Conservation (phyloP, 2,797 vertebrate genomes). For the Sphenodon punctatus region DNA sequence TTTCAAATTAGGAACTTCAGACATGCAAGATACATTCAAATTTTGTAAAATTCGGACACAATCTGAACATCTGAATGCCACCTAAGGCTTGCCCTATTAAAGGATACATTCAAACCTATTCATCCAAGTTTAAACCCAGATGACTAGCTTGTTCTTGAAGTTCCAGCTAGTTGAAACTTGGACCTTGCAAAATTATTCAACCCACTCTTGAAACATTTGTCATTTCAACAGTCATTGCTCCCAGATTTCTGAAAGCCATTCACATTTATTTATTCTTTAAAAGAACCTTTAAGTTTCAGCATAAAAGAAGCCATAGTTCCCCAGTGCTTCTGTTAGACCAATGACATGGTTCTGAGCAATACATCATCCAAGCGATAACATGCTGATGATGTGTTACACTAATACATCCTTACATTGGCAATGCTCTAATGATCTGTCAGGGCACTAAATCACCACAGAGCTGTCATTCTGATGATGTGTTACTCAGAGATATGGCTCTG, state of each 20-base stretch:
- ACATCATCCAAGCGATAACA: constrained; percentile 11
- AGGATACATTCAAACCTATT: not conserved
- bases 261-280: constrained; percentile 22
- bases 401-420: constrained; percentile 23
- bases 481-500: constrained; percentile 48
- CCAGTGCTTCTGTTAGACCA: constrained; percentile 4
- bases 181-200: not conserved
- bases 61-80: too few species aligned
- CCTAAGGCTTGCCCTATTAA: too few species aligned
- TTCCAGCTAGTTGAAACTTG: not conserved
- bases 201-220: not conserved
- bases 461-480: constrained; percentile 44
- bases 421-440: constrained; percentile 39
- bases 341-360: not conserved
- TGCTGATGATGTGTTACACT: constrained; percentile 9
- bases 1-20: too few species aligned
- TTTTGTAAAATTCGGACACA: too few species aligned
- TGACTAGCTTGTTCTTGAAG: not conserved
- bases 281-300: not conserved
- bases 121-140: not conserved
- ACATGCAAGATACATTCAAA: too few species aligned
- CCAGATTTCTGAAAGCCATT: not conserved
- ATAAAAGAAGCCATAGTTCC: not conserved
- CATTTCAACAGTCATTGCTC: not conserved
- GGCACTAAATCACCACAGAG: constrained; percentile 37